phyloP scores from a whole-genome alignment of 2,888 invertebrate genomes.

The Platerodrilus igneus region DNA sequence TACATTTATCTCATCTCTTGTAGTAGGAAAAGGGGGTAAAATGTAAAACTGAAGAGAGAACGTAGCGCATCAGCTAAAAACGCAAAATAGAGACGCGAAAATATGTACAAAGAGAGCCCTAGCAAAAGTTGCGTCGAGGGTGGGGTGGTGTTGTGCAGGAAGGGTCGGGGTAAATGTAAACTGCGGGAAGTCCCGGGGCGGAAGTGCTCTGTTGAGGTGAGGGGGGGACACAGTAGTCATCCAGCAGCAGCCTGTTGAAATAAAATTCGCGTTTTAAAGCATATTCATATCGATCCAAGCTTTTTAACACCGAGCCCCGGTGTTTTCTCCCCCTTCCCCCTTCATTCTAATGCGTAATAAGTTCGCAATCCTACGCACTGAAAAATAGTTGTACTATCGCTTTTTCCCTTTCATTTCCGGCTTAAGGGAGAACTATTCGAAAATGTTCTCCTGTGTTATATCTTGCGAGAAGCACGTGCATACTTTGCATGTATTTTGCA shows the following conservation, averaged over 20 bases:
- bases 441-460: too few species aligned
- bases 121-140: conserved; percentile 32
- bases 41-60: conserved; percentile 17
- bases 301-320: conserved; percentile 55
- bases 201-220: conserved; percentile 37
- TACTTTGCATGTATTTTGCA: too few species aligned
- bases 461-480: too few species aligned
- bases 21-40: conserved; percentile 9
- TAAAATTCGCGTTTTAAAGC: conserved; percentile 63
- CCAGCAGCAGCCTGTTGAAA: conserved; percentile 51
- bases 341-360: conserved; percentile 35
- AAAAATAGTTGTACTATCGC: conserved; percentile 30
- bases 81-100: conserved; percentile 32
- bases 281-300: conserved; percentile 61
- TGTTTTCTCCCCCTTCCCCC: conserved; percentile 32
- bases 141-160: conserved; percentile 40
- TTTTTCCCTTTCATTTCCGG: conserved; percentile 15
- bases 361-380: conserved; percentile 33
- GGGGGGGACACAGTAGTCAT: conserved; percentile 29
- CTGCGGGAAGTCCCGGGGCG: conserved; percentile 45
- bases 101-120: conserved; percentile 31
- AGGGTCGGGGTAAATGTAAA: conserved; percentile 44
- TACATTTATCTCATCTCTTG: conserved; percentile 10
- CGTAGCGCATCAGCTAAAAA: conserved; percentile 27
- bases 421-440: too few species aligned